Percentiles rank a stretch among this genome's conserved stretches.
These are phyloP conservation scores for Ophioninae sp. DNA, from an alignment of 2,888 invertebrate genomes.

Conservation along the genomic window DNA sequence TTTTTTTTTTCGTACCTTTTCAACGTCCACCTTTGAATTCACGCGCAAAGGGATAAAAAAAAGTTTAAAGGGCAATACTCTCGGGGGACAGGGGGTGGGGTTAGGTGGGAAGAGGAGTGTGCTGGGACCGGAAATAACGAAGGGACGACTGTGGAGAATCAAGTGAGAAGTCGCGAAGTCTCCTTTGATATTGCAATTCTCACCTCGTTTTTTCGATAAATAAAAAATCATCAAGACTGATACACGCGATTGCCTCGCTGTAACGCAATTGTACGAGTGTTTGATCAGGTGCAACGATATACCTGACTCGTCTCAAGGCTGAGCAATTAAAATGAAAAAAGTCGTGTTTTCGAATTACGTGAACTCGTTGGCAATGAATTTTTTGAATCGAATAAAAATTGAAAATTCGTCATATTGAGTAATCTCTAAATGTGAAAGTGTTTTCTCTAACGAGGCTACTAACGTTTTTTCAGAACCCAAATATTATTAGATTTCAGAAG, in stretches of 20 bases:
- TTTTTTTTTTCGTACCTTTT: slow-evolving; percentile 32
- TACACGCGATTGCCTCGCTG: background rate
- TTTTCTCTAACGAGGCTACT: background rate
- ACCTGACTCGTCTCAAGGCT: background rate
- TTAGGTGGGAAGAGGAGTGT: background rate
- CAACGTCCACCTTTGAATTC: background rate
- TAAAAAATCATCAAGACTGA: background rate
- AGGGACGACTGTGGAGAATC: background rate
- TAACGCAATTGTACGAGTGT: background rate
- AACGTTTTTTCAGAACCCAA: no score
- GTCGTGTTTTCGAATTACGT: background rate
- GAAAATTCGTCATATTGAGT: background rate
- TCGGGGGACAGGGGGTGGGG: background rate
- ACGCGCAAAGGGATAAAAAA: background rate
- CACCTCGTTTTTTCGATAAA: background rate
- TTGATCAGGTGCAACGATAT: background rate
- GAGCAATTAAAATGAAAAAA: background rate
- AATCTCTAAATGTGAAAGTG: background rate
- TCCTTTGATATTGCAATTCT: background rate
- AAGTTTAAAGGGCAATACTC: background rate
- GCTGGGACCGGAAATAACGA: background rate
- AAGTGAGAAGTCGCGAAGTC: background rate
- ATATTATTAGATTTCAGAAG: no score
- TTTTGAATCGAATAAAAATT: background rate
- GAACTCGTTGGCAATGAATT: background rate